phyloP scores from a whole-genome alignment of 2,888 invertebrate genomes.

The Coremacera marginata region DNA sequence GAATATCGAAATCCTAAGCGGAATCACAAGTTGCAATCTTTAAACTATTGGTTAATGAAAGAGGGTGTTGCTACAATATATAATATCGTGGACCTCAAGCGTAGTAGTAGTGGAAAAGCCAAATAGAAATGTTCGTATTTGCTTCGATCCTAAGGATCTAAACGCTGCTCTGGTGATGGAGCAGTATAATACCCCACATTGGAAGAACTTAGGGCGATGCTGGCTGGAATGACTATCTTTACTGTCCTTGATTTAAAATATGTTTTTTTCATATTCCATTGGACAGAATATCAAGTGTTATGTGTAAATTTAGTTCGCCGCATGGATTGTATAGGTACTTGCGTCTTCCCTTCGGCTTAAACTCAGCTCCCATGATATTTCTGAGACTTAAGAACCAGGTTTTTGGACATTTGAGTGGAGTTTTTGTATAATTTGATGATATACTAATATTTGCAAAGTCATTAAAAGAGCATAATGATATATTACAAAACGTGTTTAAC shows the following conservation, averaged over 20 bases:
- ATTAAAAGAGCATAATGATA: constrained; percentile 42
- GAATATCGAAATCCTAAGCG: no score
- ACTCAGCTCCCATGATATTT: constrained; percentile 33
- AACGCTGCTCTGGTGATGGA: no score
- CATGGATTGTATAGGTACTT: no score
- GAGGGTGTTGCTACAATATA: no score
- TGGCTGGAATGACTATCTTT: constrained; percentile 32
- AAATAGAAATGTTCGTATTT: no score
- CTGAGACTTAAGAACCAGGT: constrained; percentile 46
- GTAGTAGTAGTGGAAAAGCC: no score
- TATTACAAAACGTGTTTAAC: constrained; percentile 43
- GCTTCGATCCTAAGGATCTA: no score
- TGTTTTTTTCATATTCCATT: constrained; percentile 38
- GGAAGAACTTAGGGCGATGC: constrained; percentile 30
- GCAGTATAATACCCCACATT: constrained; percentile 22
- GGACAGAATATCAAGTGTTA: constrained; percentile 33
- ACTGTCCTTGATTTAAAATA: constrained; percentile 41
- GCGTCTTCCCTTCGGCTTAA: no score
- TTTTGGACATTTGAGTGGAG: constrained; percentile 29
- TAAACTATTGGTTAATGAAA: no score
- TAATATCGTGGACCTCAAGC: no score
- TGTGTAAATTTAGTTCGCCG: constrained; percentile 14
- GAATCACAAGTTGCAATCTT: no score
- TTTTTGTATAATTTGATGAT: constrained; percentile 39
- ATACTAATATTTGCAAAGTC: constrained; percentile 39